Percentiles rank a stretch among this genome's conserved stretches.
Evolutionary conservation across 1,140 invertebrate species (phyloP).

Genomic region (Tetramorium alpestre): DNA sequence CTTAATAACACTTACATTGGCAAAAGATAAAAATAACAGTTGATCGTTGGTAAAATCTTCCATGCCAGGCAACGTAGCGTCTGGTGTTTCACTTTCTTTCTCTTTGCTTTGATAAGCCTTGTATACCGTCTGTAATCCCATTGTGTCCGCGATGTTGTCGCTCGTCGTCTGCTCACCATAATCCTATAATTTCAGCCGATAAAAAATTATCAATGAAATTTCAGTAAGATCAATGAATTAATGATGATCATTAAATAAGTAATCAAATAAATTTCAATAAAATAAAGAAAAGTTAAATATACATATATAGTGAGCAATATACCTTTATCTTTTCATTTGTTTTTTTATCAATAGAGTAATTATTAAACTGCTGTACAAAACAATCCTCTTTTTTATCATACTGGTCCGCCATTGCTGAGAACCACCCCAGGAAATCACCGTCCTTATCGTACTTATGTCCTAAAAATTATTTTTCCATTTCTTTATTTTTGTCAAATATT

Average conservation of each 20-base stretch:
- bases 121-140: slow-evolving; percentile 62
- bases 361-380: too few species aligned
- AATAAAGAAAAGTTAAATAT: not conserved
- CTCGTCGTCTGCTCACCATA: slow-evolving; percentile 50
- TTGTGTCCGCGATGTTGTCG: slow-evolving; percentile 68
- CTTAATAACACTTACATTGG: slow-evolving; percentile 12
- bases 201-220: not conserved
- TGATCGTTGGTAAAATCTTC: slow-evolving; percentile 53
- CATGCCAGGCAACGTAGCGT: slow-evolving; percentile 47
- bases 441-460: too few species aligned
- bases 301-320: too few species aligned
- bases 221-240: not conserved
- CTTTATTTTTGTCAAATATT: too few species aligned
- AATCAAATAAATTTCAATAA: not conserved
- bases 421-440: too few species aligned
- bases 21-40: slow-evolving; percentile 62
- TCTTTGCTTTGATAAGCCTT: slow-evolving; percentile 54
- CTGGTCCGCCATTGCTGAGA: too few species aligned
- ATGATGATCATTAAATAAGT: not conserved
- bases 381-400: too few species aligned
- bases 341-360: too few species aligned
- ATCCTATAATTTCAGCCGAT: slow-evolving; percentile 31
- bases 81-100: slow-evolving; percentile 10
- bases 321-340: too few species aligned
- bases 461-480: too few species aligned